Evolutionary conservation across 2,888 invertebrate genomes (phyloP), one percentile per base, ranked within the genome.

Genomic region (Mesodorylaimus sp.): DNA sequence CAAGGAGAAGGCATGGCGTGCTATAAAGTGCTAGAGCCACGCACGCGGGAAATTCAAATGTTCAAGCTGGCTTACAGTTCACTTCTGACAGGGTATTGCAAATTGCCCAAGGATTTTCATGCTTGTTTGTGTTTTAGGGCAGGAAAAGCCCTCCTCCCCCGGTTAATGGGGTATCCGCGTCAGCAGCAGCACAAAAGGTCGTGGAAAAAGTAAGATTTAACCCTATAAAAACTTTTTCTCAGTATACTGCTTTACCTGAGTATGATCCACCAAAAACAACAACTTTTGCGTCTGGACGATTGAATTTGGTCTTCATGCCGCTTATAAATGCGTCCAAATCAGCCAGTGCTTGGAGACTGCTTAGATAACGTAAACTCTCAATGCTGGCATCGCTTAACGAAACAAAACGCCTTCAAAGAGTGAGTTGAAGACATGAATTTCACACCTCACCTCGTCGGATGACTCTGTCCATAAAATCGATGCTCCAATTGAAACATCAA

Each of bases 241-340:
- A n/a, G 7, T 26, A 19, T 47, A 43, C 2, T 32, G 49, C 39
- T 45, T 38, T 48, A 67, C 70, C 91, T 1, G 91, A 81, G 67
- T 93, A 93, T 0, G 88, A 89, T 2, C 93, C 93, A 16, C 93
- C 93, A 66, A 93, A 91, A 1, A 79, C 80, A 54, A 93, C 79
- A 86, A 88, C 89, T 67, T 82, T 83, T 1, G 67, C 61, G 57
- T 65, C 56, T 23, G 55, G 55, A 13, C 60, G 57, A 39, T 57
- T 54, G 37, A 56, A 52, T 27, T 56, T 57, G 5, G 52, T 49
- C 52, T 79, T 81, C 76, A 84, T 84, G 26, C 73, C 73, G 46
- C 69, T 66, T 25, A 88, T 81, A 61, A 93, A 93, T 57, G 75
- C 72, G 0, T 88, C 87, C 51, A 88, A 70, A 70, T 93, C 93